phyloP scores from a whole-genome alignment of 2,113 vertebrate genomes.

The Dissostichus mawsoni region DNA sequence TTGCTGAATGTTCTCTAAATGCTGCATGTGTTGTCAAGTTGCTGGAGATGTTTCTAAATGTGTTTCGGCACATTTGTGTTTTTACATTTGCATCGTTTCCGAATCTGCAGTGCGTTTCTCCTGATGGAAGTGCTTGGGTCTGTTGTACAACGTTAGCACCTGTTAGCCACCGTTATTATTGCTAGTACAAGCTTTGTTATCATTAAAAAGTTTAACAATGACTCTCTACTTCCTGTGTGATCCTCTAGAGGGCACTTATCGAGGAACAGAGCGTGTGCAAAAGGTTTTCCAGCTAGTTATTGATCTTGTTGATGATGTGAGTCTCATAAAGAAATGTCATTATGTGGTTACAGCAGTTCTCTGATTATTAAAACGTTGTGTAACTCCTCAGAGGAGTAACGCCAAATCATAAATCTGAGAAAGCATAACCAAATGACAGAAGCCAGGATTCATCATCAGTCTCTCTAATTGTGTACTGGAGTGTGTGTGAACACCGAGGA shows the following conservation, averaged over 20 bases:
- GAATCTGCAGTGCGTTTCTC: too few species aligned
- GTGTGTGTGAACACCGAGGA: slow-evolving; percentile 25
- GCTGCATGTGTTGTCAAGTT: too few species aligned
- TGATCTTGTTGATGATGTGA: not conserved
- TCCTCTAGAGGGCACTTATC: not conserved
- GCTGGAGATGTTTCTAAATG: too few species aligned
- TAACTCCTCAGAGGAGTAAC: slow-evolving; percentile 53
- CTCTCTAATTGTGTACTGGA: slow-evolving; percentile 58
- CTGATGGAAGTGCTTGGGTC: too few species aligned
- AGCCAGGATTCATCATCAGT: slow-evolving; percentile 53
- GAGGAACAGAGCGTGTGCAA: not conserved
- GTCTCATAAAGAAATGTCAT: not conserved
- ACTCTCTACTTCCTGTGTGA: not conserved
- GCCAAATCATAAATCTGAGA: slow-evolving; percentile 58
- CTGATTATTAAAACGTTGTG: slow-evolving; percentile 58
- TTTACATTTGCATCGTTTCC: too few species aligned
- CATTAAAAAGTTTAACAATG: not conserved
- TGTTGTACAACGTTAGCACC: too few species aligned
- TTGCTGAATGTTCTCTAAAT: too few species aligned
- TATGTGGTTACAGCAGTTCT: not conserved
- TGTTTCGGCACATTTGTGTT: too few species aligned
- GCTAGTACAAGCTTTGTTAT: too few species aligned
- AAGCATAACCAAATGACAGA: slow-evolving; percentile 57
- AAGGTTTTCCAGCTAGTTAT: not conserved
- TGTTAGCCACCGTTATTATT: too few species aligned